Conservation (phyloP, 2,888 invertebrate genomes). For the Norana najaformis region DNA sequence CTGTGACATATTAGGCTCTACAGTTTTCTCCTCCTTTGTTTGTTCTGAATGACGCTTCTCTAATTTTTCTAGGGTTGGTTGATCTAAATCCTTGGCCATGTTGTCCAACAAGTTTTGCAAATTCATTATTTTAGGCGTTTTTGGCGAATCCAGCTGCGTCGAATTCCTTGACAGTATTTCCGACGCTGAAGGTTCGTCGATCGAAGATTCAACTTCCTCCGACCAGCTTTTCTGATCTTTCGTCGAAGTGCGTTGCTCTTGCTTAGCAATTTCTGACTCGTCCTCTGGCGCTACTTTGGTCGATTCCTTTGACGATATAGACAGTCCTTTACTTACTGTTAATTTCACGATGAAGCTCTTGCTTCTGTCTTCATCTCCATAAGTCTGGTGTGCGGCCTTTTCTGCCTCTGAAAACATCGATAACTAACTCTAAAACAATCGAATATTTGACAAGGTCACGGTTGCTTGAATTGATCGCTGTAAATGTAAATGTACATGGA, state of each 20-base stretch:
- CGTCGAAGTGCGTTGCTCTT: too few species aligned
- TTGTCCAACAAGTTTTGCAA: neutral
- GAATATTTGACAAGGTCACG: too few species aligned
- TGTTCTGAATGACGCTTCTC: neutral
- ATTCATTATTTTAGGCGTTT: neutral
- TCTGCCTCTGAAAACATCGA: neutral
- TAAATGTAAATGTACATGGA: too few species aligned
- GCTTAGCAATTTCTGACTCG: neutral
- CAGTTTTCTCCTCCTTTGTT: neutral
- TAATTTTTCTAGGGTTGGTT: neutral
- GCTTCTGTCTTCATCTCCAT: neutral
- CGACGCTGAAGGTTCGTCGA: neutral
- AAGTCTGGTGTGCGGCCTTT: neutral
- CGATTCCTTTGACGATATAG: neutral
- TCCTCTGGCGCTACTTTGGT: neutral
- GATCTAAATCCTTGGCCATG: neutral
- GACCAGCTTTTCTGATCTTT: neutral
- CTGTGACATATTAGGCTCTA: neutral
- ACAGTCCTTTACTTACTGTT: neutral
- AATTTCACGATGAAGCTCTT: neutral
- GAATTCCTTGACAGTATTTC: neutral
- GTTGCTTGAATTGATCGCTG: too few species aligned
- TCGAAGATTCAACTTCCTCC: neutral
- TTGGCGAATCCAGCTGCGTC: neutral
- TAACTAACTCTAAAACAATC: too few species aligned